phyloP scores from a whole-genome alignment of 2,888 invertebrate species.

The Rosalia funebris region DNA sequence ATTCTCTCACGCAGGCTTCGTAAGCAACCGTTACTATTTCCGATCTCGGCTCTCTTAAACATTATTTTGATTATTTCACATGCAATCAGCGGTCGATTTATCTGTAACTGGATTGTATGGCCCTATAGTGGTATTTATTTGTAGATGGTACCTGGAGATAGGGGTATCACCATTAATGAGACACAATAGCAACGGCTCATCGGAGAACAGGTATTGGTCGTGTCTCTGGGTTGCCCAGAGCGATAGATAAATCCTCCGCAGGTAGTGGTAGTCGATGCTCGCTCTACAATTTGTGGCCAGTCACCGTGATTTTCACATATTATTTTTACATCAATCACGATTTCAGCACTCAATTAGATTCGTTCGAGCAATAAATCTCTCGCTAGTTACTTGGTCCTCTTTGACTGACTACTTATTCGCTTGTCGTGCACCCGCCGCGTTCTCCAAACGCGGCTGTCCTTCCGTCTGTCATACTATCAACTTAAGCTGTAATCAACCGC shows the following conservation, averaged over 20 bases:
- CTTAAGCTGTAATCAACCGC: conserved; percentile 27
- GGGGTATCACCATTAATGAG: conserved; percentile 45
- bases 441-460: conserved; percentile 33
- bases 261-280: conserved; percentile 53
- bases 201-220: conserved; percentile 26
- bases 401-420: conserved; percentile 32
- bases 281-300: conserved; percentile 54
- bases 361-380: conserved; percentile 39
- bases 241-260: conserved; percentile 57
- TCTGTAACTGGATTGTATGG: conserved; percentile 22
- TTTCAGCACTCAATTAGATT: conserved; percentile 62
- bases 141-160: conserved; percentile 45
- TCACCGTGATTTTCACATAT: conserved; percentile 63
- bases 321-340: conserved; percentile 63
- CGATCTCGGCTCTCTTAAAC: conserved; percentile 9
- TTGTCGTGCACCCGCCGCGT: conserved; percentile 43
- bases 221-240: conserved; percentile 36
- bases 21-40: conserved; percentile 13
- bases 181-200: conserved; percentile 43
- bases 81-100: conserved; percentile 31
- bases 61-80: conserved; percentile 28
- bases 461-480: conserved; percentile 40
- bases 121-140: conserved; percentile 29
- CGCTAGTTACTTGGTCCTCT: conserved; percentile 37
- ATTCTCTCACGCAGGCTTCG: conserved; percentile 5